Evolutionary conservation across 1,140 invertebrate species (phyloP).

Genomic region (Drosophila malerkotliana): DNA sequence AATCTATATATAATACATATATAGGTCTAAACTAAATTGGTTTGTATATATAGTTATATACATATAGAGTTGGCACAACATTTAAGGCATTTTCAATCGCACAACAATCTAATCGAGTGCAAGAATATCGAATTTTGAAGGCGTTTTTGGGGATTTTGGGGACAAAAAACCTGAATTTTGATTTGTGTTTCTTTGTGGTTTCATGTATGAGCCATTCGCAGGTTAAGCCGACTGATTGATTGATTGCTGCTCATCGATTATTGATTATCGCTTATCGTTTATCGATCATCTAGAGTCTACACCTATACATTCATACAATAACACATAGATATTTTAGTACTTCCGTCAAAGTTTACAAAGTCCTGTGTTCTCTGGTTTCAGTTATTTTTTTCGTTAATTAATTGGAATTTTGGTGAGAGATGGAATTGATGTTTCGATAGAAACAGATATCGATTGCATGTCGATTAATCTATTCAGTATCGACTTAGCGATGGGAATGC

Average conservation of each 20-base stretch:
- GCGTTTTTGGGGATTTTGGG: conserved; percentile 4
- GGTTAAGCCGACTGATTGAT: conserved; percentile 71
- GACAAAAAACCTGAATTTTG: conserved; percentile 32
- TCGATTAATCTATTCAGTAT: conserved; percentile 56
- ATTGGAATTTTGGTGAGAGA: conserved; percentile 29
- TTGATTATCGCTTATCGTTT: conserved; percentile 6
- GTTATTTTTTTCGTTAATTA: not conserved
- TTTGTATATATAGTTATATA: not conserved
- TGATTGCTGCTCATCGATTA: conserved; percentile 3
- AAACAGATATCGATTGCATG: conserved; percentile 38
- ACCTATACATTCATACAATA: not conserved
- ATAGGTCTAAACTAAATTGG: not conserved
- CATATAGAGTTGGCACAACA: conserved; percentile 16
- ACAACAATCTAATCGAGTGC: conserved; percentile 23
- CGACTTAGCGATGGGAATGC: conserved; percentile 80
- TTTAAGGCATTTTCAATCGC: conserved; percentile 10
- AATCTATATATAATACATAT: conserved; percentile 1
- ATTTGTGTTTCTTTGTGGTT: conserved; percentile 30
- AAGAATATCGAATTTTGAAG: not conserved
- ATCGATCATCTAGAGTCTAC: conserved; percentile 1
- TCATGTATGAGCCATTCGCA: conserved; percentile 74
- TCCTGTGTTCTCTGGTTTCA: conserved; percentile 39
- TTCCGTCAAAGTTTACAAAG: conserved; percentile 13
- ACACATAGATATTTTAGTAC: not conserved
- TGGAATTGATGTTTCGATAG: conserved; percentile 33